Conservation (phyloP, 2,888 invertebrate genomes). For the Drosophila putrida region DNA sequence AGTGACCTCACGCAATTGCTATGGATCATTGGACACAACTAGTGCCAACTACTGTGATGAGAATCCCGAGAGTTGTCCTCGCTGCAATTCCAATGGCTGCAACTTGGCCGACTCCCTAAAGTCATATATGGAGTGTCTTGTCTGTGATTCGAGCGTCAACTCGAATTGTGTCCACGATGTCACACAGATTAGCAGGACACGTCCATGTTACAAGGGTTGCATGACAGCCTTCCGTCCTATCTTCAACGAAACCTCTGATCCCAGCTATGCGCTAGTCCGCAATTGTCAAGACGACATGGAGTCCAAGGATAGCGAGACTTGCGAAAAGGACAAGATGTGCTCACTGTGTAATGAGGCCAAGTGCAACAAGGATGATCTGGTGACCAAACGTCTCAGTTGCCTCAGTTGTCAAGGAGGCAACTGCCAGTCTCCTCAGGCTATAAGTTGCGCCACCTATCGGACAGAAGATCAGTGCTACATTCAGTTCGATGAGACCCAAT, state of each 20-base stretch:
- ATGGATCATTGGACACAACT: constrained; percentile 42
- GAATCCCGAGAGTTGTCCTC: constrained; percentile 67
- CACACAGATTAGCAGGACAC: constrained; percentile 47
- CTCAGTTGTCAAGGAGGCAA: constrained; percentile 72
- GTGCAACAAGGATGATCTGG: constrained; percentile 74
- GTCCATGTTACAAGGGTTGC: constrained; percentile 75
- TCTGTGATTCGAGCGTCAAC: constrained; percentile 73
- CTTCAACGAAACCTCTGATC: constrained; percentile 67
- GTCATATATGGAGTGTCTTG: constrained; percentile 77
- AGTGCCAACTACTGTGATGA: constrained; percentile 64
- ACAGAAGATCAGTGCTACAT: constrained; percentile 77
- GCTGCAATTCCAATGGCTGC: constrained; percentile 83
- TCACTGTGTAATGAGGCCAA: constrained; percentile 60
- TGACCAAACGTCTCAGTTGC: constrained; percentile 67
- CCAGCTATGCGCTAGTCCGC: constrained; percentile 76
- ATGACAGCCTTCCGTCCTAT: constrained; percentile 77
- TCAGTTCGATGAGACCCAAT: constrained; percentile 71
- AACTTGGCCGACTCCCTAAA: constrained; percentile 69
- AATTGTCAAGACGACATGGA: constrained; percentile 83
- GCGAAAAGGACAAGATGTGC: constrained; percentile 69
- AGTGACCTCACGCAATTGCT: constrained; percentile 79
- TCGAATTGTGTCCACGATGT: constrained; percentile 61
- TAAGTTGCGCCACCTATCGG: constrained; percentile 72
- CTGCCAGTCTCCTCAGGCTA: constrained; percentile 62
- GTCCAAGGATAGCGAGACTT: constrained; percentile 66